A percentile compares a stretch with the other conserved stretches of the same genome.
Evolutionary conservation across 2,888 invertebrate genomes (phyloP).

Genomic region (Drosophila subsilvestris): DNA sequence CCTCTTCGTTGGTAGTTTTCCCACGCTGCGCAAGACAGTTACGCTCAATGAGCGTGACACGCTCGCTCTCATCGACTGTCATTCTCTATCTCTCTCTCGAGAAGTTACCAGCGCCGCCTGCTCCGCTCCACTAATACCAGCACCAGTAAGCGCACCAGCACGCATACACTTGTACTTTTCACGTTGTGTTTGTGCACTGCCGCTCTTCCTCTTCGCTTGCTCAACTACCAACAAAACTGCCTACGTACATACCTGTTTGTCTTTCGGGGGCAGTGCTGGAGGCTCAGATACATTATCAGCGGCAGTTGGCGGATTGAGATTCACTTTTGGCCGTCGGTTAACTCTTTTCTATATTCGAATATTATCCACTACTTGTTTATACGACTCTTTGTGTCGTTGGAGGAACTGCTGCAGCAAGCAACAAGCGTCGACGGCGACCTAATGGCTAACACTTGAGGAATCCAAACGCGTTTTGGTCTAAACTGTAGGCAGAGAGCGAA

Average conservation of each 20-base stretch:
- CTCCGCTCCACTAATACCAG: conserved; percentile 32
- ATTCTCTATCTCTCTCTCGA: conserved; percentile 1
- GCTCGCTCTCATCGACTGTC: conserved; percentile 44
- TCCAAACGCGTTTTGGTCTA: conserved; percentile 72
- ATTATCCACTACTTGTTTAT: not conserved
- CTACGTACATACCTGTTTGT: conserved; percentile 65
- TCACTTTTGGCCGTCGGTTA: conserved; percentile 20
- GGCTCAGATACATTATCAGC: conserved; percentile 9
- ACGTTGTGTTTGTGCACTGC: conserved; percentile 19
- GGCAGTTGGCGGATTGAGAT: conserved; percentile 9
- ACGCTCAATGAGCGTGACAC: conserved; percentile 71
- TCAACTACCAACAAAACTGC: conserved; percentile 75
- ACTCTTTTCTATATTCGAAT: not conserved
- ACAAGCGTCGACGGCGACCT: conserved; percentile 53
- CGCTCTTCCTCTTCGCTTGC: conserved; percentile 46
- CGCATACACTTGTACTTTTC: conserved; percentile 59
- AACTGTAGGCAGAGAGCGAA: conserved; percentile 36
- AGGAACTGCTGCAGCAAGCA: conserved; percentile 51
- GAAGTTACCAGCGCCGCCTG: conserved; percentile 68
- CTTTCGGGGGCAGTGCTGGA: conserved; percentile 52
- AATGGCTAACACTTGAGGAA: conserved; percentile 57
- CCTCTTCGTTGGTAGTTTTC: conserved; percentile 53
- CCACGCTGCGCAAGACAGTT: conserved; percentile 73
- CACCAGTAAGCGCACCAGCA: conserved; percentile 29
- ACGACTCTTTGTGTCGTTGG: not conserved